These are phyloP conservation scores for Emydoidea blandingii DNA, from an alignment of 2,797 vertebrate species.

Conservation along the genomic window DNA sequence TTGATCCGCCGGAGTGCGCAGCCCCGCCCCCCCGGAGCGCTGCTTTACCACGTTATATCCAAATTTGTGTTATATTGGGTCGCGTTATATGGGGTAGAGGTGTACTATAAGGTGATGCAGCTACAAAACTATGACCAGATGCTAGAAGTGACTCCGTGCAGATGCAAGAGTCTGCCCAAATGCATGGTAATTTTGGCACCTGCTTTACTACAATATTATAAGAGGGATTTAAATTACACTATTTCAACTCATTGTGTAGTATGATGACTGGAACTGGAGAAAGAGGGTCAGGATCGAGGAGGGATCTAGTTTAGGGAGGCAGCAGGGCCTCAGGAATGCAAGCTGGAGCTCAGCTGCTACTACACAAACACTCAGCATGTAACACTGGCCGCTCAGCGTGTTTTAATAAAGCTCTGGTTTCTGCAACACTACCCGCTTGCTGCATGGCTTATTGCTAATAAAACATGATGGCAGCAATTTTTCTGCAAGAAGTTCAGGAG, in stretches of 20 bases:
- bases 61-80: too few relatives aligned
- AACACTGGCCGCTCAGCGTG: not conserved
- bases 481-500: not conserved
- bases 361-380: not conserved
- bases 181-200: rapidly evolving
- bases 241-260: not conserved
- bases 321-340: too few relatives aligned
- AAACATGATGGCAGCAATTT: not conserved
- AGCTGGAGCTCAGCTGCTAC: not conserved
- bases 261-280: not conserved
- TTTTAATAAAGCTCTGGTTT: not conserved
- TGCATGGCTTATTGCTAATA: not conserved
- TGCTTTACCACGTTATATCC: too few relatives aligned
- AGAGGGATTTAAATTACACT: not conserved
- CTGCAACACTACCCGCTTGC: not conserved
- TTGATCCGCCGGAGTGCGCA: too few relatives aligned
- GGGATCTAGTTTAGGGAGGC: not conserved
- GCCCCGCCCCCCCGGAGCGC: too few relatives aligned
- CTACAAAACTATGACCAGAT: not conserved
- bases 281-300: not conserved
- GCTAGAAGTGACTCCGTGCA: not conserved
- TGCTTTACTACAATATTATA: not conserved
- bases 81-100: too few relatives aligned
- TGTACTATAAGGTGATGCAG: not conserved
- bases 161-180: not conserved